Conservation (phyloP, 1,140 invertebrate genomes). For the Scaptodrosophila lebanonensis region DNA sequence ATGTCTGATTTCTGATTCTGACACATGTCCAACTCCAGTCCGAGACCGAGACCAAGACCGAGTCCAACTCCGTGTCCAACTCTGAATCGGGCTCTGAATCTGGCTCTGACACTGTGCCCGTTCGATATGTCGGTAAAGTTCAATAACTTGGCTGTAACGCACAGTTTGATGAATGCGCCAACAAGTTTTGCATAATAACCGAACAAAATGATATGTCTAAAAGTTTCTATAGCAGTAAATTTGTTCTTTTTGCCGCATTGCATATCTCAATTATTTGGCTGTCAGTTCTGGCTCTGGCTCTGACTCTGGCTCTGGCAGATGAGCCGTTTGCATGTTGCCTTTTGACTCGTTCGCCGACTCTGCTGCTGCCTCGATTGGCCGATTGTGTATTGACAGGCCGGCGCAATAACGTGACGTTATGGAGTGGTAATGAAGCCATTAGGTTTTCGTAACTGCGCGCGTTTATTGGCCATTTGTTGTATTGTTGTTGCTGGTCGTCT, state of each 20-base stretch:
- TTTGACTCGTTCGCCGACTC: slow-evolving; percentile 9
- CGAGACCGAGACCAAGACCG: too few species aligned
- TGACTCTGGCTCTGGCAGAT: slow-evolving; percentile 51
- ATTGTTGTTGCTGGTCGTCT: too few species aligned
- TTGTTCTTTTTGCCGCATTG: slow-evolving; percentile 27
- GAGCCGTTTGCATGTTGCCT: slow-evolving; percentile 26
- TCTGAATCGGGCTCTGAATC: too few species aligned
- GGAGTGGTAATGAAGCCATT: slow-evolving; percentile 73
- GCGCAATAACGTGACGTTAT: slow-evolving; percentile 70
- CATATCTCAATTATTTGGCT: slow-evolving; percentile 60
- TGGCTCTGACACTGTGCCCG: background rate
- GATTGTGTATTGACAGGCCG: slow-evolving; percentile 33
- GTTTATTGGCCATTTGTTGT: too few species aligned
- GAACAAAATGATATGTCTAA: slow-evolving; percentile 55
- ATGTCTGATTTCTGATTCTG: too few species aligned
- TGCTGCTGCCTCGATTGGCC: slow-evolving; percentile 10
- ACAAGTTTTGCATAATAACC: slow-evolving; percentile 70
- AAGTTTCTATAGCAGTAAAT: slow-evolving; percentile 46
- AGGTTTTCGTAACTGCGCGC: slow-evolving; percentile 37
- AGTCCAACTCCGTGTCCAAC: too few species aligned
- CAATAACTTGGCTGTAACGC: slow-evolving; percentile 34
- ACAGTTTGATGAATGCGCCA: slow-evolving; percentile 59
- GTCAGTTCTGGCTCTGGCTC: slow-evolving; percentile 41
- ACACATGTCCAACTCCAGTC: slow-evolving; percentile 39
- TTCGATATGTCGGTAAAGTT: slow-evolving; percentile 46